Conservation (phyloP, 1,140 invertebrate species). For the Drosophila repletoides region DNA sequence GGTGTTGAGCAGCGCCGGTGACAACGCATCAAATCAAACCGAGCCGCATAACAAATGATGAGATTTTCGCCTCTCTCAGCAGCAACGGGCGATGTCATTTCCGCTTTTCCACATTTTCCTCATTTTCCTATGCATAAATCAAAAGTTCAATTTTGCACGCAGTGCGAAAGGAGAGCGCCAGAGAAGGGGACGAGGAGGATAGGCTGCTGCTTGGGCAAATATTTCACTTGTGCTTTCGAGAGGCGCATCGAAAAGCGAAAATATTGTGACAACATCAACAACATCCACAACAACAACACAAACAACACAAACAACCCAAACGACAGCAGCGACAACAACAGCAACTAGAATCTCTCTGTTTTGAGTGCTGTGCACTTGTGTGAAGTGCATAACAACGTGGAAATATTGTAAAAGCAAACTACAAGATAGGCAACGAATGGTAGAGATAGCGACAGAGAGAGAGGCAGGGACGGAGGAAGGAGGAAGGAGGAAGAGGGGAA, state of each 20-base stretch:
- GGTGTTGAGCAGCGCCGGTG: slow-evolving; percentile 50
- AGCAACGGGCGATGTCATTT: slow-evolving; percentile 47
- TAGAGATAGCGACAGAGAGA: not conserved
- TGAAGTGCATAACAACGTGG: slow-evolving; percentile 78
- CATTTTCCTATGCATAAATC: slow-evolving; percentile 60
- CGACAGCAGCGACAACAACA: slow-evolving; percentile 16
- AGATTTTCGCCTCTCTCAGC: slow-evolving; percentile 39
- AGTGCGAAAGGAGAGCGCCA: not conserved
- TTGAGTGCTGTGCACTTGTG: slow-evolving; percentile 51
- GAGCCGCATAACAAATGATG: slow-evolving; percentile 63
- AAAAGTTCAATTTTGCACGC: slow-evolving; percentile 62
- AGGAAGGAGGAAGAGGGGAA: not conserved
- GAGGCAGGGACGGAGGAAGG: not conserved
- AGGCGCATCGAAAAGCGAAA: slow-evolving; percentile 77
- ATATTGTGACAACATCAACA: slow-evolving; percentile 74
- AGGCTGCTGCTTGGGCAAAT: slow-evolving; percentile 71
- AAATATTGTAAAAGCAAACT: slow-evolving; percentile 76
- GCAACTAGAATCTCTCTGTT: slow-evolving; percentile 51
- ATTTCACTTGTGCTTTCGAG: slow-evolving; percentile 78
- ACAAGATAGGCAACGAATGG: slow-evolving; percentile 37
- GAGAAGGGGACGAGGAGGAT: slow-evolving; percentile 17
- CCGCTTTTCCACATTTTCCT: not conserved
- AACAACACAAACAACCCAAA: slow-evolving; percentile 12
- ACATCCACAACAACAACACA: slow-evolving; percentile 33
- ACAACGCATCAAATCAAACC: slow-evolving; percentile 49